Base-by-base conservation (phyloP, 2,888 invertebrate species). In the Caenorhabditis imperialis region DNA sequence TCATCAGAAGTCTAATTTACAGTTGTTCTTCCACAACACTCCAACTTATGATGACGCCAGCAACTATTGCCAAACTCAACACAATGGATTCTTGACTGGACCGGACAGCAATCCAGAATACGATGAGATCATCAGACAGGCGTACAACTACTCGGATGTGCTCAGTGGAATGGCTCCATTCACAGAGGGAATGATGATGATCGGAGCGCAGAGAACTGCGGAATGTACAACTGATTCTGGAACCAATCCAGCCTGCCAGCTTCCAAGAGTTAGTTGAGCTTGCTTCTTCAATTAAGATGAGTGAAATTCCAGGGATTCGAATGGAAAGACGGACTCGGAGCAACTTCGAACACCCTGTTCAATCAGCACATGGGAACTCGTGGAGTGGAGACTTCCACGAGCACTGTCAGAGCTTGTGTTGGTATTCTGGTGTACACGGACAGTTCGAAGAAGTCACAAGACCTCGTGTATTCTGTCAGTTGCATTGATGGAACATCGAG, bases 271-370 rank as follows among this genome's bases (percentile, higher is more conserved):
- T 8, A 30, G 48, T 48, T 2, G 23, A 23, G 1, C 12, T 16
- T 18, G 42, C n/a, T n/a, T n/a, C n/a, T n/a, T n/a, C n/a, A n/a
- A 30, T 30, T 30, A 30, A 6, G 30, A 30, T 7, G 22, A 22
- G 22, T 33, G 4, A 33, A 14, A 33, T n/a, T 50, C n/a, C 33
- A 57, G 37, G 67, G 67, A 27, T 67, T 67, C 44, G 57, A 57
- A 20, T 67, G 67, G 67, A 57, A 50, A 18, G 67, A 67, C 42
- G 67, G 67, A 16, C 27, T 67, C 22, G 67, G 67, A 16, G 44
- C 18, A 3, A 67, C 67, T 6, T 67, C 67, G 3, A 67, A 67
- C 42, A 57, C 67, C 5, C 22, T 67, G 18, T 27, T 67, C 37
- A 67, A 67, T 18, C 44, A 44, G 25, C 40, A 67, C 42, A 44